Evolutionary conservation across 2,888 invertebrate genomes (phyloP).

Genomic region (Drosophila imparisetae): DNA sequence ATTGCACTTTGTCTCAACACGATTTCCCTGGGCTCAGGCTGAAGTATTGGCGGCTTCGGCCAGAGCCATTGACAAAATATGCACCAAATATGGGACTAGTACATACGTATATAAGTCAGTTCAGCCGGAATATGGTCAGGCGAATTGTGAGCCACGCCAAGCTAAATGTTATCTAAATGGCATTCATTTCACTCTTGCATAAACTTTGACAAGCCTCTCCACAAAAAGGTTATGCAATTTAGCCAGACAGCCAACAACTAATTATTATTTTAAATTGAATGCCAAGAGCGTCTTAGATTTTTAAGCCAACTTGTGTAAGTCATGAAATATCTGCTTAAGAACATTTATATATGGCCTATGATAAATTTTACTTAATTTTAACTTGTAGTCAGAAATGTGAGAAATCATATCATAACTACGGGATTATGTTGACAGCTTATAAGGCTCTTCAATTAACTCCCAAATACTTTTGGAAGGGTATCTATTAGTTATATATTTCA

Average conservation of each 20-base stretch:
- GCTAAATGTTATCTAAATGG: constrained; percentile 73
- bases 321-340: neutral
- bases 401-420: neutral
- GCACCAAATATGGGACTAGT: constrained; percentile 56
- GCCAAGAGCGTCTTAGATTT: constrained; percentile 7
- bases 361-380: neutral
- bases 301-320: neutral
- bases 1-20: constrained; percentile 77
- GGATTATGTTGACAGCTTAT: neutral
- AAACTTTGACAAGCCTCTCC: constrained; percentile 52
- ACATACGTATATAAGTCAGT: constrained; percentile 9
- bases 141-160: constrained; percentile 39
- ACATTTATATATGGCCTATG: neutral
- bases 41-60: constrained; percentile 20
- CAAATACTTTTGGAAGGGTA: constrained; percentile 23
- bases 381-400: neutral
- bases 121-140: constrained; percentile 35
- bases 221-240: constrained; percentile 39
- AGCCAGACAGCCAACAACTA: constrained; percentile 27
- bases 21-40: constrained; percentile 51
- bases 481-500: constrained; percentile 8
- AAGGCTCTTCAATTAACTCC: neutral
- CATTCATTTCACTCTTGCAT: constrained; percentile 73
- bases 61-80: constrained; percentile 58
- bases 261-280: constrained; percentile 10